Conservation (phyloP, 2,888 invertebrate genomes). For the Tenodera sinensis region DNA sequence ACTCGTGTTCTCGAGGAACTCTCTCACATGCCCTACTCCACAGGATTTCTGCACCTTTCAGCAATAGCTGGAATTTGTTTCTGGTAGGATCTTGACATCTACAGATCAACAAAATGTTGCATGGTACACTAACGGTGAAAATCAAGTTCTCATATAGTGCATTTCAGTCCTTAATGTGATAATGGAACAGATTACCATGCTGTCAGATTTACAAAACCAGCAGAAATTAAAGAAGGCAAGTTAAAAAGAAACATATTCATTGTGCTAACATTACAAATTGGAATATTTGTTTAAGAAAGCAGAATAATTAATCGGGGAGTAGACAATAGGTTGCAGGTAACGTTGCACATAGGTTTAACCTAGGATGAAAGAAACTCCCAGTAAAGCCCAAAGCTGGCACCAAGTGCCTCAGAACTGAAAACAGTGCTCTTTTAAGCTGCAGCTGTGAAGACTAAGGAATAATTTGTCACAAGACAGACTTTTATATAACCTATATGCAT, state of each 20-base stretch:
- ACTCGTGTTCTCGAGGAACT: neutral
- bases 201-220: neutral
- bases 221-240: neutral
- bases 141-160: neutral
- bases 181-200: neutral
- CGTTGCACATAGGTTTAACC: conserved; percentile 20
- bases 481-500: conserved; percentile 28
- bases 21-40: neutral
- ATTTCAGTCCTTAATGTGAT: conserved; percentile 1
- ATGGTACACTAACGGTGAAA: neutral
- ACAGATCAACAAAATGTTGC: conserved; percentile 4
- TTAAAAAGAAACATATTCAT: neutral
- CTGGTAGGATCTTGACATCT: conserved; percentile 13
- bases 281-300: neutral
- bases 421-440: conserved; percentile 30
- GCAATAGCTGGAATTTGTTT: neutral
- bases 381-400: conserved; percentile 30
- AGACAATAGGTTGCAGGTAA: neutral
- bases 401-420: conserved; percentile 31
- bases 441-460: conserved; percentile 24
- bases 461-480: conserved; percentile 19
- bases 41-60: neutral
- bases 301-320: neutral
- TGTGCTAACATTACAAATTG: neutral
- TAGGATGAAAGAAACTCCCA: conserved; percentile 10